phyloP scores from a whole-genome alignment of 2,113 vertebrate species.

The Hippolais icterina region DNA sequence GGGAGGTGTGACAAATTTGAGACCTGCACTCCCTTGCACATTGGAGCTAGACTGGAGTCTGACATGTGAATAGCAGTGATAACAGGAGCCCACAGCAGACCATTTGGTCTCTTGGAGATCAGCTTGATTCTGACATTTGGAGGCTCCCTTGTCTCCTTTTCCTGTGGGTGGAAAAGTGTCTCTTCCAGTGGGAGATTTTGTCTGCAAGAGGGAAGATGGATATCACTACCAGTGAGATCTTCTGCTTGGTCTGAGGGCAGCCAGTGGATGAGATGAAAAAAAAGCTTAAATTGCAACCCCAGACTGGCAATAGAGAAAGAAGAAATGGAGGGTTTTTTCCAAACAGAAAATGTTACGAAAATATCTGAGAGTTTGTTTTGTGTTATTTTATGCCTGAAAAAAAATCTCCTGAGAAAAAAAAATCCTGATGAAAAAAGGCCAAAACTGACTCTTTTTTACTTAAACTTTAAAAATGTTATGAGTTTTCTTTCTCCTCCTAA shows the following conservation, averaged over 20 bases:
- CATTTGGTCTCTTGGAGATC: neutral
- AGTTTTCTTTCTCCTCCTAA: neutral
- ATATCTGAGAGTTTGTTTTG: neutral
- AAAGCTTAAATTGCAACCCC: neutral
- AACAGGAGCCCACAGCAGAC: neutral
- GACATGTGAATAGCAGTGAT: neutral
- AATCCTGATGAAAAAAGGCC: neutral
- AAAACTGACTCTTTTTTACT: neutral
- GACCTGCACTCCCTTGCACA: neutral
- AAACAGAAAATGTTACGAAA: slow-evolving; percentile 1
- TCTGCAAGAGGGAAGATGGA: neutral
- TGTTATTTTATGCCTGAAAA: neutral
- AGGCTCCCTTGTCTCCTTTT: neutral
- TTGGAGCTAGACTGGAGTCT: neutral
- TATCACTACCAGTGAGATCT: neutral
- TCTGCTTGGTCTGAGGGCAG: neutral
- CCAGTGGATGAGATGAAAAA: neutral
- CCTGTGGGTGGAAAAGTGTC: neutral
- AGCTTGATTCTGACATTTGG: neutral
- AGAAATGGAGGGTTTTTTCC: neutral
- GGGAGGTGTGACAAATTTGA: slow-evolving; percentile 8
- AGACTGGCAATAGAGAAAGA: neutral
- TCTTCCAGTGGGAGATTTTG: neutral
- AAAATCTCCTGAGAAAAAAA: neutral
- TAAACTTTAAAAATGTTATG: neutral